phyloP scores from a whole-genome alignment of 2,113 vertebrate genomes.

The Saccopteryx leptura region DNA sequence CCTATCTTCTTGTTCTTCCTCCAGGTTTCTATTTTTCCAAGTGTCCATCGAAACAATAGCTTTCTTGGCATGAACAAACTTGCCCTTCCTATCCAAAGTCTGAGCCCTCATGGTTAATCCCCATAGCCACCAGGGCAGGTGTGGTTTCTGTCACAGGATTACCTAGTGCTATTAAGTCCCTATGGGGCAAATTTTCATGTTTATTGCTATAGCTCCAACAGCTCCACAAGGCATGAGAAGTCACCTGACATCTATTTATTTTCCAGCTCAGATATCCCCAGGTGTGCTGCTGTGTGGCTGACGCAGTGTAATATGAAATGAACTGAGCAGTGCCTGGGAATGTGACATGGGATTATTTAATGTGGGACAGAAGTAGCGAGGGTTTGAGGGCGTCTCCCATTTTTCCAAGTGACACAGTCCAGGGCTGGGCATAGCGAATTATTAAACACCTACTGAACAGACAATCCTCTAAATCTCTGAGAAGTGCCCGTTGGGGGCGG shows the following conservation, averaged over 20 bases:
- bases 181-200: background rate
- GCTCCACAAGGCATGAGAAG: background rate
- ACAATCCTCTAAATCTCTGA: background rate
- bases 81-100: constrained; percentile 73
- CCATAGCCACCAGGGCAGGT: background rate
- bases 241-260: constrained; percentile 10
- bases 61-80: background rate
- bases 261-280: background rate
- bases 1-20: constrained; percentile 10
- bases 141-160: background rate
- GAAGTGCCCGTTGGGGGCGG: background rate
- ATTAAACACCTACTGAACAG: background rate
- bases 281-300: background rate
- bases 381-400: background rate
- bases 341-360: background rate
- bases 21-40: background rate
- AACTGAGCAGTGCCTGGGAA: background rate
- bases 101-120: background rate
- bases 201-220: constrained; percentile 34
- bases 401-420: background rate
- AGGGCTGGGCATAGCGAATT: background rate
- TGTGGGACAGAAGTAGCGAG: background rate
- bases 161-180: background rate
- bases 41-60: background rate
- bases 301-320: background rate